These are phyloP conservation scores for Leptinotarsa tumamoca DNA, from an alignment of 2,888 invertebrate species.

Conservation along the genomic window DNA sequence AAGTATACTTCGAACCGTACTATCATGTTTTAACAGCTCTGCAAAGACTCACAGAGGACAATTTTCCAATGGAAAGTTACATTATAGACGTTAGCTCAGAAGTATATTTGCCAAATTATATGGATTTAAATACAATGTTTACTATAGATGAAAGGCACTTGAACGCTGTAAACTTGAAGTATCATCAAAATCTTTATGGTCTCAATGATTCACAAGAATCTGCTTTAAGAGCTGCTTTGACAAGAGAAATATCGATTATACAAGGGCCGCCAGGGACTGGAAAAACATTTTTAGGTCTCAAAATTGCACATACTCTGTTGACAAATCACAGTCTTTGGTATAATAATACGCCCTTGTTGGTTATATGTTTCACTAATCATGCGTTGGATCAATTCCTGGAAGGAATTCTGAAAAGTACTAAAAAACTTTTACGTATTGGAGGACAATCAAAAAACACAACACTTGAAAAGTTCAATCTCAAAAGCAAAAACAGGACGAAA, in stretches of 20 bases:
- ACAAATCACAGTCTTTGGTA: constrained; percentile 68
- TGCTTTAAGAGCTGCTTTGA: constrained; percentile 77
- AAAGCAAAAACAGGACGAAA: constrained; percentile 23
- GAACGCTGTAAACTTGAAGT: background rate
- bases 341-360: constrained; percentile 72
- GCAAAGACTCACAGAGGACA: constrained; percentile 69
- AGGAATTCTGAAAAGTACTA: constrained; percentile 68
- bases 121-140: constrained; percentile 45
- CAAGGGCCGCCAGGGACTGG: constrained; percentile 93
- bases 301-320: constrained; percentile 77
- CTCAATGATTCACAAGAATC: constrained; percentile 70
- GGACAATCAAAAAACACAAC: constrained; percentile 74
- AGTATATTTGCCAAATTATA: constrained; percentile 64
- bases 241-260: constrained; percentile 79
- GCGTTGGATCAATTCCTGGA: constrained; percentile 88
- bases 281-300: constrained; percentile 83
- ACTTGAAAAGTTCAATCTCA: constrained; percentile 66
- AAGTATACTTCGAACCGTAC: constrained; percentile 86
- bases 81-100: constrained; percentile 70
- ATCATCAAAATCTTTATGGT: constrained; percentile 10
- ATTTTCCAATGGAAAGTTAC: constrained; percentile 77
- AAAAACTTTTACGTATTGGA: constrained; percentile 56
- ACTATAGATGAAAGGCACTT: background rate
- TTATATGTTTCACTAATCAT: constrained; percentile 88
- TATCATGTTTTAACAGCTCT: constrained; percentile 79